Percentiles rank a stretch among this genome's conserved stretches.
Conservation (phyloP, 2,797 vertebrate genomes). For the Rallus crepitans region DNA sequence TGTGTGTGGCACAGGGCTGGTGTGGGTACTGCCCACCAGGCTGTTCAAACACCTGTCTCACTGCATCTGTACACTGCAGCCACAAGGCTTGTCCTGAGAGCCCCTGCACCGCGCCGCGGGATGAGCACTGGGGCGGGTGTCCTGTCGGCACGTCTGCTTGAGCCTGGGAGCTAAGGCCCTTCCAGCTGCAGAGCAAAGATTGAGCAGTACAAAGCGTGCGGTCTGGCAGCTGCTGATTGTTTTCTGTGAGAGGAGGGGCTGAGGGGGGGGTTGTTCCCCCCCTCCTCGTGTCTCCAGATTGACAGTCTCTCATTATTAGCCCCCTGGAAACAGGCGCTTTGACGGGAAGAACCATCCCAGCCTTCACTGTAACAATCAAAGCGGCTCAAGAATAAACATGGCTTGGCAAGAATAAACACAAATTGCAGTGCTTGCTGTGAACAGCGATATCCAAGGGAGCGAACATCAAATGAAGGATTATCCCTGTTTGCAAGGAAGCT, state of each 20-base stretch:
- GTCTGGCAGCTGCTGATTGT: conserved; percentile 45
- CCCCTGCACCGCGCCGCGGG: neutral
- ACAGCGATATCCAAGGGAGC: conserved; percentile 67
- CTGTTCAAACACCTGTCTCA: fast-evolving
- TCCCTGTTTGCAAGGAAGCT: conserved; percentile 60
- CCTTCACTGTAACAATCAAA: conserved; percentile 68
- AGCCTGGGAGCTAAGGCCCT: neutral
- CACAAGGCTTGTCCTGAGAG: neutral
- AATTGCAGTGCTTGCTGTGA: conserved; percentile 67
- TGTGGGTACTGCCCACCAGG: neutral
- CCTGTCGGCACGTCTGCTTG: neutral
- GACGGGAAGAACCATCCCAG: conserved; percentile 54
- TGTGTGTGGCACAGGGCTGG: fast-evolving
- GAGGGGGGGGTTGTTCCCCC: neutral
- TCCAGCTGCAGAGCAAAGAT: neutral
- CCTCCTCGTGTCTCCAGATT: conserved; percentile 10
- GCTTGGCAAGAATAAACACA: conserved; percentile 73
- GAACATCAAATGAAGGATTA: conserved; percentile 74
- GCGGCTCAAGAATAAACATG: conserved; percentile 65
- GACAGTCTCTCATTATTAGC: conserved; percentile 60
- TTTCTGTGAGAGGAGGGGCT: conserved; percentile 23
- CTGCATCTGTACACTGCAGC: fast-evolving
- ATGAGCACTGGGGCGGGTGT: fast-evolving
- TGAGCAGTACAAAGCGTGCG: neutral
- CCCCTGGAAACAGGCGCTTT: conserved; percentile 63